These are phyloP conservation scores for Thalassophryne amazonica DNA, from an alignment of 2,797 vertebrate species.

Conservation along the genomic window DNA sequence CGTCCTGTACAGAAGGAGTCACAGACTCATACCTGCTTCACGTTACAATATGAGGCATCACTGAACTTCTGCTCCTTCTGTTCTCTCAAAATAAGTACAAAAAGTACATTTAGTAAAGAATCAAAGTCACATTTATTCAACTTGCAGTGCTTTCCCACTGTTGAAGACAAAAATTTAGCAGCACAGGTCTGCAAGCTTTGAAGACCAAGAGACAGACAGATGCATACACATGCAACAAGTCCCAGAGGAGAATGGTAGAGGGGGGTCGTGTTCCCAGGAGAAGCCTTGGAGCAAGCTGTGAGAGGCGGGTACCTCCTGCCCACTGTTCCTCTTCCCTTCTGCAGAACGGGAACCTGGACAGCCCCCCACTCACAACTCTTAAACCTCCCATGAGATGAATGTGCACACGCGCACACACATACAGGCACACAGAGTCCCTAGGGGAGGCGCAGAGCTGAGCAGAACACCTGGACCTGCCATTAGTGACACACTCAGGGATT, in stretches of 20 bases:
- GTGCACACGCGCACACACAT: slow-evolving; percentile 19
- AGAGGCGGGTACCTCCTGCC: slow-evolving; percentile 78
- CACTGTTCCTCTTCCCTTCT: slow-evolving; percentile 59
- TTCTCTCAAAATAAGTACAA: too few relatives aligned
- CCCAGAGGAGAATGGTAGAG: slow-evolving; percentile 39
- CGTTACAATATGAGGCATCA: too few relatives aligned
- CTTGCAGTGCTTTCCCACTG: background rate
- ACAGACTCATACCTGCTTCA: too few relatives aligned
- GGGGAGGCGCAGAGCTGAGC: slow-evolving; percentile 71
- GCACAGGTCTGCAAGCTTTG: slow-evolving; percentile 9
- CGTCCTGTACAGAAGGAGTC: too few relatives aligned
- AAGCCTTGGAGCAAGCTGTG: slow-evolving; percentile 66
- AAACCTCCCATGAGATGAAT: slow-evolving; percentile 53
- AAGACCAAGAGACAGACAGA: background rate
- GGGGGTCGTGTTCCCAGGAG: slow-evolving; percentile 61
- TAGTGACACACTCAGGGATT: slow-evolving; percentile 79
- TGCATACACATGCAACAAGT: slow-evolving; percentile 4
- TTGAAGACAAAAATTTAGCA: too few relatives aligned
- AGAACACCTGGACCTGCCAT: slow-evolving; percentile 85
- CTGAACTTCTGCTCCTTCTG: too few relatives aligned
- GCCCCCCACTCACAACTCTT: slow-evolving; percentile 62
- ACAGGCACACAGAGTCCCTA: slow-evolving; percentile 41
- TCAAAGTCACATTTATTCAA: too few relatives aligned
- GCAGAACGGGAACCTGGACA: slow-evolving; percentile 63
- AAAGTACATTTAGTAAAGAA: too few relatives aligned